Evolutionary conservation across 2,797 vertebrate species (phyloP).

Genomic region (Poeciliopsis paucimaculata): DNA sequence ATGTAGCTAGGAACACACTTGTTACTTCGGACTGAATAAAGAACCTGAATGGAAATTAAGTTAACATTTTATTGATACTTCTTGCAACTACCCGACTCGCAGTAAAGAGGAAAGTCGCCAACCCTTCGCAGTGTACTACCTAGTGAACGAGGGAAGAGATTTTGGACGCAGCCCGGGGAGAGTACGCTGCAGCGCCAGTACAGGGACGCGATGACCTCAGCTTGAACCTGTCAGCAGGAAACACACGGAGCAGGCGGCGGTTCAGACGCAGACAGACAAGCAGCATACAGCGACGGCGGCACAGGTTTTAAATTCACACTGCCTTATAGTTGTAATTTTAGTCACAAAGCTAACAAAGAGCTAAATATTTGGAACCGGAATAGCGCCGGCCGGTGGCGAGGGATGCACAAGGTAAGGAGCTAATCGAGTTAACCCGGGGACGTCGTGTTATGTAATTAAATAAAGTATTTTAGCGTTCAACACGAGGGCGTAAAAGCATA

Average conservation of each 20-base stretch:
- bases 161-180: background rate
- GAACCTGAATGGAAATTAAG: background rate
- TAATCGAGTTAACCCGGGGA: background rate
- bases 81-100: background rate
- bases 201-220: conserved; percentile 32
- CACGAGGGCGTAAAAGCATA: background rate
- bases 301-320: background rate
- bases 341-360: background rate
- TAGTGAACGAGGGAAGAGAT: background rate
- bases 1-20: background rate
- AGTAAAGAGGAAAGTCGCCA: too few species aligned
- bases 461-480: background rate
- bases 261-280: background rate
- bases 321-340: background rate
- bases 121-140: background rate
- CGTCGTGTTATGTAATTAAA: background rate
- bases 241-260: background rate
- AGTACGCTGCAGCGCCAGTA: background rate
- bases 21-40: background rate
- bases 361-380: background rate
- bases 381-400: background rate
- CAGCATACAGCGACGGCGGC: background rate
- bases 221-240: conserved; percentile 59
- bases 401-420: conserved; percentile 39
- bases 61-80: background rate